Evolutionary conservation across 2,888 invertebrate genomes (phyloP), one percentile per base, ranked within the genome.

Genomic region (Chymomyza fuscimana): DNA sequence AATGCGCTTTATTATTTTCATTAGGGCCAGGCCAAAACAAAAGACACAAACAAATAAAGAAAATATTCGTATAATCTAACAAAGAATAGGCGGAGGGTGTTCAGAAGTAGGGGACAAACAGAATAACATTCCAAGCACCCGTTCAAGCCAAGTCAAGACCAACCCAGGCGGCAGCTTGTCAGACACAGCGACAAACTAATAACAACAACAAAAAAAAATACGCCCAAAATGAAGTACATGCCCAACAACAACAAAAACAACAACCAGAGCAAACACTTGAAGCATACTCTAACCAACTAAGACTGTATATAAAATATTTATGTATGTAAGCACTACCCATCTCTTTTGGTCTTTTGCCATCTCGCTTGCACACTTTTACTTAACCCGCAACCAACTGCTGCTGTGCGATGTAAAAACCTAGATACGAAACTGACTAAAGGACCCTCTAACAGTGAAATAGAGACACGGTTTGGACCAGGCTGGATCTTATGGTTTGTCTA

Each of bases 1-100:
- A 82, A 80, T 77, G 78, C 71, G 80, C 80, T 80, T 75, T 78
- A 77, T 80, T 80, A 82, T 80, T 77, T 77, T 73, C 73, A 73
- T 75, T 78, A 69, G 63, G 70, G 68, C 63, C 56, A 63, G 69
- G 67, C 69, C 80, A 65, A 62, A 52, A 60, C 40, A 36, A 29
- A 62, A 46, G 65, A 72, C 69, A 69, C 65, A 75, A 67, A 72
- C 80, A 77, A 87, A 87, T 84, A 83, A 81, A 81, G 71, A 75
- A 76, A 71, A 81, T 85, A 88, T 88, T 86, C 86, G 16, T 16
- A 51, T 51, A 51, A 25, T 25, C 25, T 25, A 25, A 25, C 25
- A 25, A 25, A 25, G 25, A 51, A 6, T 51, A 51, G 15, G 5
- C 12, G 16, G 12, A 15, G n/a, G n/a, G 6, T n/a, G 16, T n/a